A percentile compares a stretch with the other conserved stretches of the same genome.
phyloP scores from a whole-genome alignment of 2,797 vertebrate genomes.

The Myripristis jacobus region DNA sequence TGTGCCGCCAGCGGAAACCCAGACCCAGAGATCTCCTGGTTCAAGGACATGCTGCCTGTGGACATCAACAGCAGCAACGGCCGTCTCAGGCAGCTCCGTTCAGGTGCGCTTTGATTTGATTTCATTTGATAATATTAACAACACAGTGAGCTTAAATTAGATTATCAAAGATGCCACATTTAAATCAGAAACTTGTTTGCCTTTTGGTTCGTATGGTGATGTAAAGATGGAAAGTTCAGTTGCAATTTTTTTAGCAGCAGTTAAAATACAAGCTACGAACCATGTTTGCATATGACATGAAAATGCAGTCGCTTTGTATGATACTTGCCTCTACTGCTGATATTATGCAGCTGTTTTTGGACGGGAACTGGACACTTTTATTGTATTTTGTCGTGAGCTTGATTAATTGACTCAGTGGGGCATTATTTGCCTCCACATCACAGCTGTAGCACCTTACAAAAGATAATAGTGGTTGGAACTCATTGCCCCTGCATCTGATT shows the following conservation, averaged over 20 bases:
- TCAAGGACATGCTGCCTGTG: conserved; percentile 97
- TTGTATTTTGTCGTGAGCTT: conserved; percentile 40
- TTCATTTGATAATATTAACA: background rate
- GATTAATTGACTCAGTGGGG: conserved; percentile 39
- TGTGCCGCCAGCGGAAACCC: conserved; percentile 96
- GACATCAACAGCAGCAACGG: conserved; percentile 94
- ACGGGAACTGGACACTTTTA: conserved; percentile 49
- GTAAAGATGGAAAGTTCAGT: conserved; percentile 20
- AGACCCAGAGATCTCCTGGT: conserved; percentile 97
- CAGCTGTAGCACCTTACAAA: conserved; percentile 44
- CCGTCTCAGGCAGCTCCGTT: conserved; percentile 96
- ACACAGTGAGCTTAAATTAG: background rate
- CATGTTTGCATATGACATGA: conserved; percentile 31
- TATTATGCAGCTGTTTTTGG: conserved; percentile 50
- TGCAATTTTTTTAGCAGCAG: background rate
- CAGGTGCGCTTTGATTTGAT: conserved; percentile 84
- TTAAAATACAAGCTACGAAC: conserved; percentile 20
- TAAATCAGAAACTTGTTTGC: background rate
- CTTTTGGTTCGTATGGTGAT: conserved; percentile 11
- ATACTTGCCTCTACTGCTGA: conserved; percentile 23
- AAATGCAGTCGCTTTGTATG: conserved; percentile 57
- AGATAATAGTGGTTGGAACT: conserved; percentile 40
- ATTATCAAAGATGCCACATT: background rate
- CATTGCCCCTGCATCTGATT: conserved; percentile 31
- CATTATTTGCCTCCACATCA: conserved; percentile 36